Evolutionary conservation across 2,888 invertebrate species (phyloP).

Genomic region (Pseudolycoriella hygida): DNA sequence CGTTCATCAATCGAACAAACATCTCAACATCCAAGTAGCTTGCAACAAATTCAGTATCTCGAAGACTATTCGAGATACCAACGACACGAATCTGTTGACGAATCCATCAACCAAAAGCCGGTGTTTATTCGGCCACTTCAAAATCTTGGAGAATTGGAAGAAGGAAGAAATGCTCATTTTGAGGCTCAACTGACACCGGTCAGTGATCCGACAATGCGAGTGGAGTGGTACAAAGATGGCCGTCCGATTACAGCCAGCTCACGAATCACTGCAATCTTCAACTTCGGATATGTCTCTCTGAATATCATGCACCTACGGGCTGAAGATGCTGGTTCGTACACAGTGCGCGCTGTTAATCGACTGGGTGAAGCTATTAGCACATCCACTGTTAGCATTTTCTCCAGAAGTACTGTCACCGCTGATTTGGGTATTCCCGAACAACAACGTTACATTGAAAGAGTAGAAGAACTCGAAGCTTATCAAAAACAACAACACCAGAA

Average conservation of each 20-base stretch:
- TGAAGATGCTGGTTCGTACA: slow-evolving; percentile 94
- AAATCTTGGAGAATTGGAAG: slow-evolving; percentile 71
- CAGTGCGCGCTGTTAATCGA: slow-evolving; percentile 78
- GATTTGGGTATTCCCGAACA: slow-evolving; percentile 83
- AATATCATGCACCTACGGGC: slow-evolving; percentile 96
- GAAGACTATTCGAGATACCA: slow-evolving; percentile 83
- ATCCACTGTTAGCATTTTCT: slow-evolving; percentile 55
- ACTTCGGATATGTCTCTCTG: slow-evolving; percentile 97
- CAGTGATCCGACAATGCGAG: slow-evolving; percentile 83
- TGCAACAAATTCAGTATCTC: slow-evolving; percentile 76
- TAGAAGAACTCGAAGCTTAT: slow-evolving; percentile 79
- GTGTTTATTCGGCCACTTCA: slow-evolving; percentile 76
- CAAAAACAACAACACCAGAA: slow-evolving; percentile 65
- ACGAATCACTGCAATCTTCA: slow-evolving; percentile 92
- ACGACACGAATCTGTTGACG: slow-evolving; percentile 69
- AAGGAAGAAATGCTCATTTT: slow-evolving; percentile 83
- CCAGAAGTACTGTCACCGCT: slow-evolving; percentile 66
- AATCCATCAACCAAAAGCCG: slow-evolving; percentile 61
- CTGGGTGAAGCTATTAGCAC: slow-evolving; percentile 80
- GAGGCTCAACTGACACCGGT: slow-evolving; percentile 85
- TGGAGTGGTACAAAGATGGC: slow-evolving; percentile 92
- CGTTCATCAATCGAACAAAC: slow-evolving; percentile 71
- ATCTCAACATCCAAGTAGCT: slow-evolving; percentile 80
- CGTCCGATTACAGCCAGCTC: slow-evolving; percentile 91
- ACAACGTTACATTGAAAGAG: slow-evolving; percentile 78